Base-by-base conservation (phyloP, 2,888 invertebrate species). In the Anarsia innoxiella region DNA sequence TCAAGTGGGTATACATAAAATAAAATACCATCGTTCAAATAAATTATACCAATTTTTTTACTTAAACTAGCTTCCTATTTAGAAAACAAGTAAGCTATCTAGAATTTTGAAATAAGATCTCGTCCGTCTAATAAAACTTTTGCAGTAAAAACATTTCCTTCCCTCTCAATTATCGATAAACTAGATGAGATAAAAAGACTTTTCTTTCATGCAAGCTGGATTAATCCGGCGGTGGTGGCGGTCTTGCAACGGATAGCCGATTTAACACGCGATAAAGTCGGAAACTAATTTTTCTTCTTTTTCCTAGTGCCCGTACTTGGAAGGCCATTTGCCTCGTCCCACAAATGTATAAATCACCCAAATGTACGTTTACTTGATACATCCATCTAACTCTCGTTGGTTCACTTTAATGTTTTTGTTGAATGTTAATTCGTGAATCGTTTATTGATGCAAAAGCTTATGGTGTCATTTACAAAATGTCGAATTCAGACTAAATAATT, bases 211-310 rank as follows among this genome's bases (percentile, higher is more conserved):
- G 63, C 60, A 61, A 66, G 57, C 46, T 40, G 57, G 59, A 71
- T 73, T 75, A 73, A 69, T 72, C 58, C 59, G 56, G 66, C 64
- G 49, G 53, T 58, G 56, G 66, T 64, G 49, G 53, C 52, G 56
- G 53, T 46, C 62, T 56, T 67, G 73, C 66, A 61, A 64, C 49
- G 59, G 59, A 66, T 61, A 56, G 59, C 42, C 57, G 65, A 71
- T 72, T 73, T 67, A 59, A 59, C 65, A 60, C 57, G 53, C 64
- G 66, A 73, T 69, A 65, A 70, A 66, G 56, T 56, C 55, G 47
- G 50, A 51, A 51, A 56, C 49, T 55, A 59, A 59, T 65, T 63
- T 63, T 62, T 62, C 55, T 53, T 56, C 40, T 40, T 40, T 40
- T 40, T 39, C 39, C 34, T 12, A 12, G 23, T 35, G 26, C 35